Base-by-base conservation (phyloP, 2,888 invertebrate species). In the Peribatodes rhomboidaria region DNA sequence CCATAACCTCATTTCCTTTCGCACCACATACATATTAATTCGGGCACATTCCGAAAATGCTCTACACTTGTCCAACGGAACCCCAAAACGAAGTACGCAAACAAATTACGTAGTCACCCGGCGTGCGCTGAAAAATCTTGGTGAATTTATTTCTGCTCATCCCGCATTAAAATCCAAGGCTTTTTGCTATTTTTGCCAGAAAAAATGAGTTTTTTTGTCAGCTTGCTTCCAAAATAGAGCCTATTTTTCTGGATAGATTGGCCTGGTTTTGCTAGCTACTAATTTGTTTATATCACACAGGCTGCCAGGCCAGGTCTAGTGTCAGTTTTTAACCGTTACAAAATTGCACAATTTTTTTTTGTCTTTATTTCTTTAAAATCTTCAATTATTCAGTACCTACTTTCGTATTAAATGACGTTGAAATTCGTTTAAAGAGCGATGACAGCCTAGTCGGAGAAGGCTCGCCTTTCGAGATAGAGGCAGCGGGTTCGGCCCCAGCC, bases 121-220 rank as follows among this genome's bases (percentile, higher is more conserved):
- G 79, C 85, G 87, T 86, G 74, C 81, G 72, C 74, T 85, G 86
- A 87, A 88, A 88, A 88, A 88, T 87, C 85, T 86, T 82, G 74
- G 78, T 79, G 83, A 87, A 88, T 88, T 87, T 86, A 87, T 88
- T 84, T 82, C 75, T 78, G 82, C 81, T 84, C 81, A 81, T 83
- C 81, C 73, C 61, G 80, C 83, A 84, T 86, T 83, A 85, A 82
- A 84, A 83, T 78, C 83, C 77, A 74, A 73, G 80, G 71, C 57
- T 79, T 84, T 85, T 80, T 82, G 79, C 81, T 85, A 82, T 82
- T 83, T 83, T 84, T 77, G 71, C 68, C 72, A 71, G 72, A 73
- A 75, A 77, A 50, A 54, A 61, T 65, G 18, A 56, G 60, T 44
- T 27, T 52, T 35, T 46, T 50, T 61, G 42, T 37, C 55, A 52